Conservation (phyloP, 2,888 invertebrate species). For the Achlya flavicornis region DNA sequence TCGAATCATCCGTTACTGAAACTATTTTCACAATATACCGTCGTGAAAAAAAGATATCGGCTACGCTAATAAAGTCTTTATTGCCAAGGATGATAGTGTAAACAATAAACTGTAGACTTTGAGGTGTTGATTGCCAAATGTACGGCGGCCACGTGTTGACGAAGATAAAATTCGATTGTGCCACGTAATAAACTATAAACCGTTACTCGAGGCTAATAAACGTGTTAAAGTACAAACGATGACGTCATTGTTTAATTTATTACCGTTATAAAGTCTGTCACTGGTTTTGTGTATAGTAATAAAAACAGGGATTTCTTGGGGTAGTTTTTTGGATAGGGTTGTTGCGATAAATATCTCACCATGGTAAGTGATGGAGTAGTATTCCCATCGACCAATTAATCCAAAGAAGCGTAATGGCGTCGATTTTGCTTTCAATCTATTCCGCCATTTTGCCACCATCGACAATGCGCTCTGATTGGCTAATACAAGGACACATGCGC, state of each 20-base stretch:
- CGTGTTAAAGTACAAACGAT: not conserved
- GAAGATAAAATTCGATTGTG: slow-evolving; percentile 1
- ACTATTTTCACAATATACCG: not conserved
- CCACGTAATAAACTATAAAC: slow-evolving; percentile 3
- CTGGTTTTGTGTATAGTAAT: not conserved
- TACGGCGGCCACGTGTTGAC: slow-evolving; percentile 1
- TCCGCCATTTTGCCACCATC: no score
- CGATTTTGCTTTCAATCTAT: no score
- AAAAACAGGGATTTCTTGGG: not conserved
- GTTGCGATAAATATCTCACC: no score
- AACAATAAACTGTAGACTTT: not conserved
- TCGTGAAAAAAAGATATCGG: not conserved
- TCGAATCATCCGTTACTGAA: not conserved
- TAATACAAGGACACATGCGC: no score
- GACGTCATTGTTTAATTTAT: slow-evolving; percentile 1
- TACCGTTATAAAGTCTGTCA: not conserved
- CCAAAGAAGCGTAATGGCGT: no score
- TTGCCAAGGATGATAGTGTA: not conserved
- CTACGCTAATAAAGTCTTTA: slow-evolving; percentile 2
- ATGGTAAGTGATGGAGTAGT: no score
- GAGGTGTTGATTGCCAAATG: not conserved
- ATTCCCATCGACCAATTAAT: no score
- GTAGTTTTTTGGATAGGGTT: no score
- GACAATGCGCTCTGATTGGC: no score
- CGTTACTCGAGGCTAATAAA: not conserved